Conservation (phyloP, 2,797 vertebrate species). For the Amblyraja radiata region DNA sequence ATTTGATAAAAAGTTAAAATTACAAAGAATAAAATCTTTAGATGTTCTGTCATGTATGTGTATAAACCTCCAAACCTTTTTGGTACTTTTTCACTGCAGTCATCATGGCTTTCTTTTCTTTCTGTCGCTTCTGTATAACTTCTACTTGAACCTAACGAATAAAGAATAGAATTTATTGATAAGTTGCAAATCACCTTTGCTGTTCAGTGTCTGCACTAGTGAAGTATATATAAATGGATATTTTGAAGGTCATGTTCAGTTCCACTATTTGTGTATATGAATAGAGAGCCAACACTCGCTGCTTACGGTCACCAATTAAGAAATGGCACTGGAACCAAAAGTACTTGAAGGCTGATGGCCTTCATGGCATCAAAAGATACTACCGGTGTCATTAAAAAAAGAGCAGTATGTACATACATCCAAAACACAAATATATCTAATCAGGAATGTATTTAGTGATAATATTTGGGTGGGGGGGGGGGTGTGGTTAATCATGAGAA, state of each 20-base stretch:
- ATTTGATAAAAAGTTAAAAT: neutral
- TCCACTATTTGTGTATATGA: neutral
- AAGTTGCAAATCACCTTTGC: neutral
- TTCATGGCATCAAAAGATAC: neutral
- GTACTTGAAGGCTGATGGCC: neutral
- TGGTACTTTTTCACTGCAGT: constrained; percentile 89
- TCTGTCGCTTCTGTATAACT: constrained; percentile 89
- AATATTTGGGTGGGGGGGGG: too few relatives aligned
- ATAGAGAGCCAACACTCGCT: neutral
- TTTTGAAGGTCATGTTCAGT: neutral
- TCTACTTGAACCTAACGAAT: constrained; percentile 78
- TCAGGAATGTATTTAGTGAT: too few relatives aligned
- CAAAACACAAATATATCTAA: too few relatives aligned
- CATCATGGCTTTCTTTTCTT: constrained; percentile 89
- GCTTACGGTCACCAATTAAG: neutral
- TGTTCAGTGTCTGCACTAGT: neutral
- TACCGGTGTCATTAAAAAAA: too few relatives aligned
- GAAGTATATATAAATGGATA: neutral
- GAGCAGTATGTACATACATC: too few relatives aligned
- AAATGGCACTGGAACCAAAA: neutral
- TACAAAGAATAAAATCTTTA: neutral
- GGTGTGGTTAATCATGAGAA: neutral
- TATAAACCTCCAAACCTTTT: constrained; percentile 66
- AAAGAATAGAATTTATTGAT: neutral
- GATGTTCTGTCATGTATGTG: neutral